Conservation (phyloP, 2,113 vertebrate genomes). For the Leiothrix lutea region DNA sequence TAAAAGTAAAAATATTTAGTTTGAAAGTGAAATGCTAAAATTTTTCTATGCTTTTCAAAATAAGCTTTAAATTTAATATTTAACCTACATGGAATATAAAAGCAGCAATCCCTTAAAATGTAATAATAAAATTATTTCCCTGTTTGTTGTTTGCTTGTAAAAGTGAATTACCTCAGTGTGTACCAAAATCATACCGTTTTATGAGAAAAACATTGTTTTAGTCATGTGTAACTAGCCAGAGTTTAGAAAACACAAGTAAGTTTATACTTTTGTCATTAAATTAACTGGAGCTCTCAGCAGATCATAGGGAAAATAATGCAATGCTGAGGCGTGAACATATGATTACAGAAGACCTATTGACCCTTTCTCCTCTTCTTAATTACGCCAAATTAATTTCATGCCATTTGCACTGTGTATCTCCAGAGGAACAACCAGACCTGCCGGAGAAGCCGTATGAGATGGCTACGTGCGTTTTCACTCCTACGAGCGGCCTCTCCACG, state of each 20-base stretch:
- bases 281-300: neutral
- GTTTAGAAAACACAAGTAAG: neutral
- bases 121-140: neutral
- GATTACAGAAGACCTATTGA: neutral
- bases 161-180: neutral
- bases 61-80: neutral
- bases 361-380: neutral
- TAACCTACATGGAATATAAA: neutral
- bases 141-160: neutral
- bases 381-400: neutral
- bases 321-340: neutral
- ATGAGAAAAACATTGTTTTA: neutral
- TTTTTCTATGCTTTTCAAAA: neutral
- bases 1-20: neutral
- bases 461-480: conserved; percentile 71
- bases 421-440: conserved; percentile 72
- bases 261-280: neutral
- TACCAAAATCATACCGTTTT: neutral
- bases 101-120: neutral
- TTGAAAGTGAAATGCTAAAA: neutral
- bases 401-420: neutral
- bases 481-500: conserved; percentile 49
- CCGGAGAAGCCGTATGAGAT: conserved; percentile 70
- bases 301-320: neutral
- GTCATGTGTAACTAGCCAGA: fast-evolving